Evolutionary conservation across 2,888 invertebrate genomes (phyloP).

Genomic region (Drosophila cracens): DNA sequence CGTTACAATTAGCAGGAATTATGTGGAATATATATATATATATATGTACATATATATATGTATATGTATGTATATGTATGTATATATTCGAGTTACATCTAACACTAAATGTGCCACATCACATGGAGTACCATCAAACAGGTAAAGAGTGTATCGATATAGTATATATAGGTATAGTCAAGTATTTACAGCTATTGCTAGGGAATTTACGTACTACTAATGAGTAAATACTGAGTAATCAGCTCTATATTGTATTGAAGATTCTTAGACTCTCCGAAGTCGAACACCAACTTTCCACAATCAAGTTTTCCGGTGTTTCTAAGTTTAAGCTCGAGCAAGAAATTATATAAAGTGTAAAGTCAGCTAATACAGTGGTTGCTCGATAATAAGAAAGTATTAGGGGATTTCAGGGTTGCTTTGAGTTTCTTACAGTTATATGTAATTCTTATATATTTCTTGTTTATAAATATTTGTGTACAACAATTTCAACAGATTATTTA

Average conservation of each 20-base stretch:
- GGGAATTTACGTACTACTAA: slow-evolving; percentile 13
- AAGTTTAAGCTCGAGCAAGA: not conserved
- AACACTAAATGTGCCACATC: slow-evolving; percentile 60
- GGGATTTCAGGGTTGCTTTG: not conserved
- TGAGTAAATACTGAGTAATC: not conserved
- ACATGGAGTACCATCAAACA: slow-evolving; percentile 38
- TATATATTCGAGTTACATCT: slow-evolving; percentile 19
- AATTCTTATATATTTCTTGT: not conserved
- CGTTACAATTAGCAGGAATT: slow-evolving; percentile 24
- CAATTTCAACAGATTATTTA: not conserved
- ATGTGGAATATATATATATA: slow-evolving; percentile 7
- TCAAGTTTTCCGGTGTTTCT: not conserved
- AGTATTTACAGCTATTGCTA: slow-evolving; percentile 49
- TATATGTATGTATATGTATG: too few species aligned
- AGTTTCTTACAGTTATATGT: not conserved
- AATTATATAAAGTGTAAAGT: not conserved
- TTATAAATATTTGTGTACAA: not conserved
- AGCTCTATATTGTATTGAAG: not conserved
- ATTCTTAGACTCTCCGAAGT: not conserved
- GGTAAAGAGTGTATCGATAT: slow-evolving; percentile 23
- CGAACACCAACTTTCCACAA: not conserved
- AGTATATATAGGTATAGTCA: slow-evolving; percentile 1
- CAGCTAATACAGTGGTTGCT: slow-evolving; percentile 6
- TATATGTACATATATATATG: not conserved
- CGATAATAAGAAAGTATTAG: not conserved